Conservation (phyloP, 2,113 vertebrate genomes). For the Tupaia chinensis region DNA sequence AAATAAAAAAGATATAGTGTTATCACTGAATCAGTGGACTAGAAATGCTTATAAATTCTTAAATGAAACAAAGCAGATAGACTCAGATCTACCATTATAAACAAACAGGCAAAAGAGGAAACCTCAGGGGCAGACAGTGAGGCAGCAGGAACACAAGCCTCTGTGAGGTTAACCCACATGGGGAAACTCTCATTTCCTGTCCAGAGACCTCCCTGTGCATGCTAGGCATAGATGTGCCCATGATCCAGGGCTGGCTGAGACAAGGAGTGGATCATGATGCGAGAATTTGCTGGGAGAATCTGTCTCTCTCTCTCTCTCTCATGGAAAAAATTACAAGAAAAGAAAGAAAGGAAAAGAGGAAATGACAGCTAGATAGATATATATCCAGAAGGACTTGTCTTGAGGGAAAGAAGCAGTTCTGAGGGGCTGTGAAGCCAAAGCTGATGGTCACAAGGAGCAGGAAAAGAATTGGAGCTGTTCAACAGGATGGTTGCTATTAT, state of each 20-base stretch:
- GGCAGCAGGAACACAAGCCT: no score
- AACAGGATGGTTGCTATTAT: background rate
- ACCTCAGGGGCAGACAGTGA: no score
- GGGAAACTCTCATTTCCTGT: no score
- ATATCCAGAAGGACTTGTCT: background rate
- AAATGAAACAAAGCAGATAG: background rate
- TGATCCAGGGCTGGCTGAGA: no score
- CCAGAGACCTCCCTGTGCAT: no score
- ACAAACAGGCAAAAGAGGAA: no score
- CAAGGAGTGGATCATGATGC: no score
- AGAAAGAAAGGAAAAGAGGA: background rate
- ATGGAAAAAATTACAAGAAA: no score
- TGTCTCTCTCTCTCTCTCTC: no score
- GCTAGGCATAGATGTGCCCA: no score
- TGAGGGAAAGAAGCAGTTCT: background rate
- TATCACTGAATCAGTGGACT: background rate
- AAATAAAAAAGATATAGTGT: background rate
- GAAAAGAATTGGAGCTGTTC: fast-evolving
- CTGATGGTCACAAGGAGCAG: background rate
- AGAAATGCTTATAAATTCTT: background rate
- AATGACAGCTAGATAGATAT: background rate
- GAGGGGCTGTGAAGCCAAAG: background rate
- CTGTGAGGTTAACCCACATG: no score
- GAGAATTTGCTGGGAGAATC: no score
- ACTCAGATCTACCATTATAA: background rate